phyloP scores from a whole-genome alignment of 2,113 vertebrate species.

The Microtus richardsoni region DNA sequence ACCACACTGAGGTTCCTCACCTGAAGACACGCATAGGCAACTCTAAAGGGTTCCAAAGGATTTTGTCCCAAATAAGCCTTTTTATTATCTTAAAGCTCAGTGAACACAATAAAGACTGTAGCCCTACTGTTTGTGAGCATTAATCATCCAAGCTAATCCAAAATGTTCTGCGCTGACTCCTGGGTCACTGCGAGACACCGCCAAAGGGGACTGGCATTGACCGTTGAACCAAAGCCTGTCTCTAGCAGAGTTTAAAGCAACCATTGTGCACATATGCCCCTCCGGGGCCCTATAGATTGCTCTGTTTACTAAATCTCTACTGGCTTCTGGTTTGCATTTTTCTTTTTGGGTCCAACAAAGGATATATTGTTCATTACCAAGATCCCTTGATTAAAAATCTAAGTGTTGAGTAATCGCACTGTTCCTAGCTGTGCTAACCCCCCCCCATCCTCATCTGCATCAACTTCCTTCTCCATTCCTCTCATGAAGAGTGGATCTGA shows the following conservation, averaged over 20 bases:
- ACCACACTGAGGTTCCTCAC: rapidly evolving
- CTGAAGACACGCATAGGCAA: neutral
- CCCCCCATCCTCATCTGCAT: neutral
- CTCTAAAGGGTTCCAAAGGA: neutral
- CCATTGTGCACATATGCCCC: neutral
- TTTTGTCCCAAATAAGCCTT: neutral
- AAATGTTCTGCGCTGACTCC: neutral
- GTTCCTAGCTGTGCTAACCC: neutral
- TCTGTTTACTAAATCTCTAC: constrained; percentile 44
- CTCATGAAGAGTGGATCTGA: rapidly evolving
- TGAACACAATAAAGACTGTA: neutral
- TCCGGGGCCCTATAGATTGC: neutral
- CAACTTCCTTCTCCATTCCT: neutral
- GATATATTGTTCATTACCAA: constrained; percentile 36
- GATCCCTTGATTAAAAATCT: constrained; percentile 56
- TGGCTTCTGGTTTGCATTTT: constrained; percentile 65
- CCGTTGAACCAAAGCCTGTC: neutral
- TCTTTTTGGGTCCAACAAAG: constrained; percentile 52
- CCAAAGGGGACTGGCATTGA: neutral
- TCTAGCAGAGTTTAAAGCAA: neutral
- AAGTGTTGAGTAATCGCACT: constrained; percentile 25
- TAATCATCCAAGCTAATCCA: neutral
- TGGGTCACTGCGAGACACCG: neutral
- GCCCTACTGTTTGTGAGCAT: neutral
- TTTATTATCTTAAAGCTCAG: neutral